Base-by-base conservation (phyloP, 2,113 vertebrate species). In the Halcyon senegalensis region DNA sequence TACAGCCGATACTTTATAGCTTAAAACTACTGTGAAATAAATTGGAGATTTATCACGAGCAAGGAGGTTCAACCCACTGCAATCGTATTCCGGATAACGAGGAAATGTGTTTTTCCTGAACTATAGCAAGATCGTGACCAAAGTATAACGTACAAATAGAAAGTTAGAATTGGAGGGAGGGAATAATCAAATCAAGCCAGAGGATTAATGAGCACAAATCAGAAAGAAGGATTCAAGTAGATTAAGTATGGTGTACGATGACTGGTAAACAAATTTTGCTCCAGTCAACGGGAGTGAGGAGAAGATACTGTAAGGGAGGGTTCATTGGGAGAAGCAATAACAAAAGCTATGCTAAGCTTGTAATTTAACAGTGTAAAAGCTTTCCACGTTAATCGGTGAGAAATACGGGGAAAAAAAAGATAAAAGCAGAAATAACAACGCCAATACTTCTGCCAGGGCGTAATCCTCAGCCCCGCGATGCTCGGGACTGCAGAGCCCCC, bases 251-350 rank as follows among this genome's bases (percentile, higher is more conserved):
- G 44, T 35, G 33, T 19, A 41, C 3, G 55, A 5, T 39, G 28
- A 33, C 72, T 25, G 83, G 96, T 91, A 93, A 97, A 96, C 68
- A 95, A 73, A 94, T 89, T n/a, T 9, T 53, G 69, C 77, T 80
- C 68, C 90, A 63, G 82, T 33, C 62, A 23, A 31, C 8, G 16
- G 20, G 46, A 51, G 70, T 28, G 77, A 27, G 1, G 4, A 20
- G 43, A 5, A 77, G 33, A 33, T 14, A 13, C 1, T 7, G 19
- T 16, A 13, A 56, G 13, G 25, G 37, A 82, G 73, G 82, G 63
- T 50, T 73, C 59, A 9, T 41, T 10, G 46, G 39, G 43, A 46
- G 51, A 69, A 90, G 77, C 55, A 67, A 8, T 20, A 41, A 19
- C 50, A 24, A 39, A 39, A 95, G 64, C 67, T 43, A 19, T 2